Evolutionary conservation across 2,797 vertebrate species (phyloP).

Genomic region (Rachycentron canadum): DNA sequence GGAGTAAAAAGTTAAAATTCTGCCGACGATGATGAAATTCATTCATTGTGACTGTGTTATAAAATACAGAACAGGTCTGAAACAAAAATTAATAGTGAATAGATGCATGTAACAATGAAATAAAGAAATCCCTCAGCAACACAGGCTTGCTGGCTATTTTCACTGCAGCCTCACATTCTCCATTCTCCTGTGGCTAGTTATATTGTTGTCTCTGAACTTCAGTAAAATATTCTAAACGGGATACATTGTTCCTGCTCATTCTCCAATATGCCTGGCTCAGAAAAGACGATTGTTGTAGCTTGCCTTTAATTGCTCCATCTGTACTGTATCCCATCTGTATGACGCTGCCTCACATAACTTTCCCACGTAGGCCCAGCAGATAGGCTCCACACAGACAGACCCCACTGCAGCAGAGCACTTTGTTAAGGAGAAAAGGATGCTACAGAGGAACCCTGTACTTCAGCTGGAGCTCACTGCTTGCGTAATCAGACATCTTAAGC

Average conservation of each 20-base stretch:
- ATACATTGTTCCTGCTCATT: constrained; percentile 79
- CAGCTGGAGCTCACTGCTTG: constrained; percentile 57
- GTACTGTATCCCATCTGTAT: constrained; percentile 73
- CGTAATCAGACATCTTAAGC: constrained; percentile 68
- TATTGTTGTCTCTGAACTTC: constrained; percentile 79
- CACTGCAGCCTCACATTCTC: constrained; percentile 61
- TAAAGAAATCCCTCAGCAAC: constrained; percentile 68
- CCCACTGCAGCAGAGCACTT: constrained; percentile 64
- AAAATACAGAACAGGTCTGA: constrained; percentile 7
- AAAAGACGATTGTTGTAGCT: constrained; percentile 76
- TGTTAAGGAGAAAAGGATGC: constrained; percentile 61
- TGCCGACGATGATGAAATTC: not conserved
- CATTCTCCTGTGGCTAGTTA: constrained; percentile 84
- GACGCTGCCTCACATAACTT: constrained; percentile 61
- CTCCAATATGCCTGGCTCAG: constrained; percentile 78
- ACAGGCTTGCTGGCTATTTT: constrained; percentile 58
- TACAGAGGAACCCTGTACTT: constrained; percentile 56
- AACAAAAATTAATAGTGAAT: constrained; percentile 18
- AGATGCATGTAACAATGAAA: constrained; percentile 49
- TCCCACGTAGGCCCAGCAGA: constrained; percentile 61
- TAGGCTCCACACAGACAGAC: constrained; percentile 61
- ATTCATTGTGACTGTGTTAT: constrained; percentile 12
- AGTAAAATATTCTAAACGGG: constrained; percentile 83
- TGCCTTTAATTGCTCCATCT: constrained; percentile 82
- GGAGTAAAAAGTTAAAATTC: constrained; percentile 21